A percentile compares a stretch with the other conserved stretches of the same genome.
These are phyloP conservation scores for Thereva unica DNA, from an alignment of 2,888 invertebrate species.

Conservation along the genomic window DNA sequence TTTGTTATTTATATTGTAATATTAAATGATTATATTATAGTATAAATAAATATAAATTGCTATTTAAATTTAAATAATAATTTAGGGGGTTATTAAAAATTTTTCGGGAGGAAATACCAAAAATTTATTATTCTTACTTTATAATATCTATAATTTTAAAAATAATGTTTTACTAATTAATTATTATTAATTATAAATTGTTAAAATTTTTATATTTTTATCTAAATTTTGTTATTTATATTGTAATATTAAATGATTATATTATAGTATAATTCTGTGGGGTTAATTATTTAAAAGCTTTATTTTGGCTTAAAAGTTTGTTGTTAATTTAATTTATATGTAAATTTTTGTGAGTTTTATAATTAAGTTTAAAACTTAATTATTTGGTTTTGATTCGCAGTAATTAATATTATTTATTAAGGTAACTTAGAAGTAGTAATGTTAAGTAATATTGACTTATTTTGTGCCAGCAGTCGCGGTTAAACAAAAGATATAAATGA, in stretches of 20 bases:
- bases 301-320: slow-evolving; percentile 60
- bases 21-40: too few relatives aligned
- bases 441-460: slow-evolving; percentile 64
- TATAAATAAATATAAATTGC: too few relatives aligned
- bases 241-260: slow-evolving; percentile 54
- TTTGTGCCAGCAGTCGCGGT: slow-evolving; percentile 75
- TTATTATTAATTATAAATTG: too few relatives aligned
- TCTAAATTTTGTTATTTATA: slow-evolving; percentile 46
- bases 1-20: too few relatives aligned
- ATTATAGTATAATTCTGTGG: too few relatives aligned
- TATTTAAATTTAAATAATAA: too few relatives aligned
- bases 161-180: too few relatives aligned
- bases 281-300: slow-evolving; percentile 59
- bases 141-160: too few relatives aligned
- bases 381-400: slow-evolving; percentile 52
- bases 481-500: slow-evolving; percentile 65
- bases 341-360: slow-evolving; percentile 60
- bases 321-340: slow-evolving; percentile 63
- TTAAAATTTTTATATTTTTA: too few relatives aligned
- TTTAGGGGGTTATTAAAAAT: too few relatives aligned
- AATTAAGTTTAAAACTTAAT: slow-evolving; percentile 59
- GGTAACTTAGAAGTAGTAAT: slow-evolving; percentile 66
- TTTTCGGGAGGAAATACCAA: too few relatives aligned
- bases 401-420: slow-evolving; percentile 65
- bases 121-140: too few relatives aligned